Base-by-base conservation (phyloP, 1,140 invertebrate genomes). In the Cotesia chilonis region DNA sequence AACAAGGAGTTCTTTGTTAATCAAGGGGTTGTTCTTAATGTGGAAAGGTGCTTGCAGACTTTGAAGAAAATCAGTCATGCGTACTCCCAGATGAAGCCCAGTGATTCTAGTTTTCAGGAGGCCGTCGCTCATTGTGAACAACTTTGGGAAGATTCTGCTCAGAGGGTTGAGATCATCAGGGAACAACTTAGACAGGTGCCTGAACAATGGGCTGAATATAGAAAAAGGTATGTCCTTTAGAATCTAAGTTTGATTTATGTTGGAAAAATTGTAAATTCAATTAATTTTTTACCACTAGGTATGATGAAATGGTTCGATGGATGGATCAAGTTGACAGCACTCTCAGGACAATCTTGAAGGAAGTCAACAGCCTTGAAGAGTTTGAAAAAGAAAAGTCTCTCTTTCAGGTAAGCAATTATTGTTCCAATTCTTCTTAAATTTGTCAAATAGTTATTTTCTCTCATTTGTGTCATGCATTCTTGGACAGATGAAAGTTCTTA, bases 311-410 rank as follows among this genome's bases (percentile, higher is more conserved):
- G 90, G 90, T 92, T n/a, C 84, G 87, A 54, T 98, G 96, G 95
- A 96, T 98, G 94, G 92, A 96, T 80, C 90, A 91, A 60, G 94
- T 98, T 0, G 95, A 98, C 80, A 89, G 89, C 67, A 92, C 92
- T 36, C 89, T 97, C 72, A 92, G 92, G 78, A 92, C 92, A 68
- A 93, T 98, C 75, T 90, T 95, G 4, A 90, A 92, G 71, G 95
- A 97, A 84, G 92, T 96, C 4, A 91, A 93, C 66, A 92, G 92
- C 1, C 89, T 93, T 78, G 94, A 96, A 77, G 95, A 97, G 76
- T 98, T 98, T 83, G 95, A 97, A 81, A 90, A 90, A 72, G 92
- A 96, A 84, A 95, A 95, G 83, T 90, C 90, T 28, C 91, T 94
- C 79, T 97, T 97, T 89, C 94, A 96, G 92, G 95, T 97, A 88